Percentiles rank a stretch among this genome's conserved stretches.
These are phyloP conservation scores for Drosophila multiciliata DNA, from an alignment of 2,888 invertebrate species.

Conservation along the genomic window DNA sequence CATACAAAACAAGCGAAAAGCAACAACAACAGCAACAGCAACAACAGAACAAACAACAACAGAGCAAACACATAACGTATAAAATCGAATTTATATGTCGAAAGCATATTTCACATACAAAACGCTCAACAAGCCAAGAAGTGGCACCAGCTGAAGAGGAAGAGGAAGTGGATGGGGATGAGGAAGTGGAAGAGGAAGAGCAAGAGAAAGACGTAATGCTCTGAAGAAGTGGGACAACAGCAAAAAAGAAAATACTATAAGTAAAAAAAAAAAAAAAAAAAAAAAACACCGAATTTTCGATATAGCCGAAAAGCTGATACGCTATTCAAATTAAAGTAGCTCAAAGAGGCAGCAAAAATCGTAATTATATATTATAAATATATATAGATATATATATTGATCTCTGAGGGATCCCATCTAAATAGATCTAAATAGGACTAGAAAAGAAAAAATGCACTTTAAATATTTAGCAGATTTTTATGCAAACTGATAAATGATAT, in stretches of 20 bases:
- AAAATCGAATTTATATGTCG: slow-evolving; percentile 79
- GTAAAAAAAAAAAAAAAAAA: slow-evolving; percentile 7
- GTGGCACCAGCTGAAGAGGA: not conserved
- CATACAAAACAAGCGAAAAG: slow-evolving; percentile 61
- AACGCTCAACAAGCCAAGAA: slow-evolving; percentile 41
- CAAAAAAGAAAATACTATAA: not conserved
- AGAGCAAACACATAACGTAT: slow-evolving; percentile 73
- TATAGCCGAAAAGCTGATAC: slow-evolving; percentile 2
- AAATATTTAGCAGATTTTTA: not conserved
- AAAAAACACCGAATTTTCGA: not conserved
- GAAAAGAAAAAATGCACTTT: not conserved
- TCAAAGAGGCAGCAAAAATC: too few relatives aligned
- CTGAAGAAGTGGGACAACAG: slow-evolving; percentile 18
- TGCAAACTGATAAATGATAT: not conserved
- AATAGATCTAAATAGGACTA: not conserved
- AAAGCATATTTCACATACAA: slow-evolving; percentile 73
- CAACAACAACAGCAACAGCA: slow-evolving; percentile 50
- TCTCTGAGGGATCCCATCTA: not conserved
- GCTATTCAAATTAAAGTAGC: not conserved
- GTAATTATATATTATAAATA: too few relatives aligned
- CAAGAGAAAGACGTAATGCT: not conserved
- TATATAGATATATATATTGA: too few relatives aligned
- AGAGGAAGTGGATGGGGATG: not conserved
- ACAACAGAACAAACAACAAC: slow-evolving; percentile 20
- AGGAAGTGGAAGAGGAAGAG: not conserved